Percentiles rank a stretch among this genome's conserved stretches.
Conservation (phyloP, 2,113 vertebrate species). For the Osmerus eperlanus region DNA sequence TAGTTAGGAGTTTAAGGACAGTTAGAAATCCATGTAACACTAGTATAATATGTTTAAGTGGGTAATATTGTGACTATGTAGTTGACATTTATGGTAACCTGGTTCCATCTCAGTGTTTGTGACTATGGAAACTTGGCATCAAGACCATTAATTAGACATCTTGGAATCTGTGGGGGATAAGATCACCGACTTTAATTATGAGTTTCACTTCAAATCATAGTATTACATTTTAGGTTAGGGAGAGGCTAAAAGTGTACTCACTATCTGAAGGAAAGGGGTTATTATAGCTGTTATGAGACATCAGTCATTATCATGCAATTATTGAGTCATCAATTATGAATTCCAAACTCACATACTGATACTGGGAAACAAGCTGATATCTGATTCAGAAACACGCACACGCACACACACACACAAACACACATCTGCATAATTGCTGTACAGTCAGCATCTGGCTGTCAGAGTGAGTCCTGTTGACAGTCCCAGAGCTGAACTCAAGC, state of each 20-base stretch:
- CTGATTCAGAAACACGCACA: neutral
- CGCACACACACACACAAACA: neutral
- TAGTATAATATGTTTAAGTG: too few relatives aligned
- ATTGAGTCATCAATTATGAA: slow-evolving; percentile 45
- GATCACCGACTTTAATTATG: slow-evolving; percentile 3
- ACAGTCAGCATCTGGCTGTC: slow-evolving; percentile 63
- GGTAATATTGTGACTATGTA: too few relatives aligned
- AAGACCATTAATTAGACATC: too few relatives aligned
- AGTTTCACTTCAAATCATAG: neutral
- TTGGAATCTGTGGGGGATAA: slow-evolving; percentile 11
- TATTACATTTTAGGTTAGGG: neutral
- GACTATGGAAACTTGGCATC: too few relatives aligned
- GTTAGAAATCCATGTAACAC: too few relatives aligned
- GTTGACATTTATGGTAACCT: too few relatives aligned
- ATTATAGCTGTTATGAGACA: slow-evolving; percentile 49
- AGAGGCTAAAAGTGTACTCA: slow-evolving; percentile 46
- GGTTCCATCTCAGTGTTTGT: too few relatives aligned
- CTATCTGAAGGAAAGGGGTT: slow-evolving; percentile 31
- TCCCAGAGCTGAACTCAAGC: slow-evolving; percentile 55
- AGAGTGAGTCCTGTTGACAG: slow-evolving; percentile 67
- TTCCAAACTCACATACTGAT: slow-evolving; percentile 34
- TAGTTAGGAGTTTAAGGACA: neutral
- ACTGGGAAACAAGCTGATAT: neutral
- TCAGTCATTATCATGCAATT: slow-evolving; percentile 34
- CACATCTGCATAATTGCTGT: slow-evolving; percentile 68